Base-by-base conservation (phyloP, 2,888 invertebrate genomes). In the Anoplius nigerrimus region DNA sequence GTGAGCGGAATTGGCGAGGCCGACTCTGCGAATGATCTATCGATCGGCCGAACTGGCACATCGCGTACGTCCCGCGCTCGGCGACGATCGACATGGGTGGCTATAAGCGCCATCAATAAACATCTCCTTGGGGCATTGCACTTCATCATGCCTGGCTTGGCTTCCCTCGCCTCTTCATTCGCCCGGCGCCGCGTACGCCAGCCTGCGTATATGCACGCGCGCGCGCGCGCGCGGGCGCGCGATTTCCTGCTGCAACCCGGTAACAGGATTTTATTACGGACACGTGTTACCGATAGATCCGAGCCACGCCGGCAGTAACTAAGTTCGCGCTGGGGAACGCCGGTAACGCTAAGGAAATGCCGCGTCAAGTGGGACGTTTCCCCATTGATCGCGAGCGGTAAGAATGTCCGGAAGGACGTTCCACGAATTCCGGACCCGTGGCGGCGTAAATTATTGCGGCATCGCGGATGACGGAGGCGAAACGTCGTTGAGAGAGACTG, bases 1-100 rank as follows among this genome's bases (percentile, higher is more conserved):
- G 84, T 83, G 83, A 74, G 63, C 58, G 45, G 82, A 84, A 82
- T 85, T 73, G 68, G 70, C 70, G 62, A 64, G 63, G 65, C 64
- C 56, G 60, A n/a, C 22, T 13, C 42, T 58, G 51, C n/a, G 62
- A 70, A 75, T 72, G 81, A 81, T 78, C 79, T 74, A 80, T 81
- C 76, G 79, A 83, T 81, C 79, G 62, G 54, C 62, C 69, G 74
- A 77, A 75, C 71, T 71, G 71, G 74, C 72, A 76, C 77, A 75
- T 81, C 81, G 82, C 20, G 79, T 82, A 74, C 73, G 62, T 16
- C 62, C 67, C 56, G 61, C 34, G 46, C 63, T 76, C 21, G 71
- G 69, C 62, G 72, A 74, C 69, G 72, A 74, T 72, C 74, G 70
- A 74, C 78, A 70, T 80, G 79, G 76, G 74, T 78, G 77, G 80